These are phyloP conservation scores for Orchestia grillus DNA, from an alignment of 1,140 invertebrate genomes.

Conservation along the genomic window DNA sequence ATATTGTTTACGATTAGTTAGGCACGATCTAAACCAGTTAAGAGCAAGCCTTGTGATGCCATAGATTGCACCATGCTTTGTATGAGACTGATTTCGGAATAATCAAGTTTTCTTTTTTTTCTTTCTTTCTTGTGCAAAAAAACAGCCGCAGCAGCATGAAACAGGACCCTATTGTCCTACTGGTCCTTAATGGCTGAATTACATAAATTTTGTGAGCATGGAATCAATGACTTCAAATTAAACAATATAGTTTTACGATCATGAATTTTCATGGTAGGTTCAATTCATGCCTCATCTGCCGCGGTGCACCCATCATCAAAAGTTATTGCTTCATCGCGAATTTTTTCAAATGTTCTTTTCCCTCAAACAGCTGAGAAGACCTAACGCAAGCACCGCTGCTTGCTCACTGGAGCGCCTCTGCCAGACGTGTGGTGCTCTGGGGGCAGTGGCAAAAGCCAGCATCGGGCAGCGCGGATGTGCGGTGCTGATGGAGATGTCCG, in stretches of 20 bases:
- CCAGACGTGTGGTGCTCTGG: neutral
- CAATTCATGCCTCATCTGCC: neutral
- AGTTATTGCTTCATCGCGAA: neutral
- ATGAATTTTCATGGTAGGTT: neutral
- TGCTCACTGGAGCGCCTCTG: neutral
- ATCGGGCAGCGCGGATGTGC: neutral
- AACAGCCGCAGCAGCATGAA: too few relatives aligned
- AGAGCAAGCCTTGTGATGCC: too few relatives aligned
- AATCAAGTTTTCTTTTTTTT: too few relatives aligned
- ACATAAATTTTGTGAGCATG: neutral
- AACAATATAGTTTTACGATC: neutral
- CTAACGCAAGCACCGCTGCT: neutral
- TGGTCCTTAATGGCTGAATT: too few relatives aligned
- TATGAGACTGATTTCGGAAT: too few relatives aligned
- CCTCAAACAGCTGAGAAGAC: neutral
- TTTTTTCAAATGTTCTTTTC: neutral
- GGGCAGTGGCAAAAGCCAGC: neutral
- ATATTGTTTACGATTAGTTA: too few relatives aligned
- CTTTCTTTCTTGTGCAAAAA: too few relatives aligned
- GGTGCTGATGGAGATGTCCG: conserved; percentile 13
- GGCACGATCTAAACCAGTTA: too few relatives aligned
- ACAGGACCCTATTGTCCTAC: too few relatives aligned
- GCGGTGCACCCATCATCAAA: neutral
- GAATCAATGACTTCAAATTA: neutral
- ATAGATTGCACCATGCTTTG: too few relatives aligned